Evolutionary conservation across 1,140 invertebrate species (phyloP).

Genomic region (Pristionchus pacificus): DNA sequence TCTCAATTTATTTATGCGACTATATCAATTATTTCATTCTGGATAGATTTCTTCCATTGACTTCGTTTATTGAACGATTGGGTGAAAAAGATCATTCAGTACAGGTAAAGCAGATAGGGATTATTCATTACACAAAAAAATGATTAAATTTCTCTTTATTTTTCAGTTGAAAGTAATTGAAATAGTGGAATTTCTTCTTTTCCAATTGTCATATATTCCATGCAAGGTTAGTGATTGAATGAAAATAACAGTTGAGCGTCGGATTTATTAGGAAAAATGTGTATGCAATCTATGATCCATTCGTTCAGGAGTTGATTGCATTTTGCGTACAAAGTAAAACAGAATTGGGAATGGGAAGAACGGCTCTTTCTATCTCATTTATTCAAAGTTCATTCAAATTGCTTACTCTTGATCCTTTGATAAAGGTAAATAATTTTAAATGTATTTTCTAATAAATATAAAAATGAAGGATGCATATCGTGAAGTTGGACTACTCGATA

Average conservation of each 20-base stretch:
- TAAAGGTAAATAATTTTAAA: slow-evolving; percentile 16
- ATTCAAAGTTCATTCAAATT: slow-evolving; percentile 62
- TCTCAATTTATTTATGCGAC: slow-evolving; percentile 91
- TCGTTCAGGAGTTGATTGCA: slow-evolving; percentile 76
- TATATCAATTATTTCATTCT: slow-evolving; percentile 98
- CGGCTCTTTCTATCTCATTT: slow-evolving; percentile 60
- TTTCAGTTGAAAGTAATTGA: slow-evolving; percentile 85
- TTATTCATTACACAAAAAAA: too few relatives aligned
- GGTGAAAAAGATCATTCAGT: slow-evolving; percentile 82
- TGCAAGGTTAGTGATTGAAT: slow-evolving; percentile 68
- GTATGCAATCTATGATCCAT: too few relatives aligned
- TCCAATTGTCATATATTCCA: slow-evolving; percentile 94
- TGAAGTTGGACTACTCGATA: slow-evolving; percentile 93
- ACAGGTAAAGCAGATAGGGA: slow-evolving; percentile 64
- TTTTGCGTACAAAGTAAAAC: slow-evolving; percentile 85
- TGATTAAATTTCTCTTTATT: slow-evolving; percentile 39
- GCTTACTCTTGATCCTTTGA: slow-evolving; percentile 74
- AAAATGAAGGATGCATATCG: slow-evolving; percentile 95
- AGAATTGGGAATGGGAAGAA: slow-evolving; percentile 60
- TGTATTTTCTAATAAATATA: too few relatives aligned
- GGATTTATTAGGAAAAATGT: too few relatives aligned
- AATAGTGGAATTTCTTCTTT: slow-evolving; percentile 88
- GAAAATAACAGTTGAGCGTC: neutral
- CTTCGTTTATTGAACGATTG: slow-evolving; percentile 91
- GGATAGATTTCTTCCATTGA: slow-evolving; percentile 80